phyloP scores from a whole-genome alignment of 2,888 invertebrate genomes.

The Orthosia gracilis region DNA sequence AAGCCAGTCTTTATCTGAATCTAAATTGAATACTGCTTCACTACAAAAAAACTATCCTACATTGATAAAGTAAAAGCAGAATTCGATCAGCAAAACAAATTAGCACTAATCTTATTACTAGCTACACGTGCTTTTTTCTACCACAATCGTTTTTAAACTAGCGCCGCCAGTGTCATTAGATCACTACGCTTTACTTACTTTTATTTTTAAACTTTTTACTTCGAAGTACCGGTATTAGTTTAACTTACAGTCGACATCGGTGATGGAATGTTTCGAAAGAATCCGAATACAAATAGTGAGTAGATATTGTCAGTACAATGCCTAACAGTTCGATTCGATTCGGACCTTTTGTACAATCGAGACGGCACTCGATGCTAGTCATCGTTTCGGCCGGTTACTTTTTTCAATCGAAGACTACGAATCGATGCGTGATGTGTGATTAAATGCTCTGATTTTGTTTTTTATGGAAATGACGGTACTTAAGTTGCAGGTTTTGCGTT shows the following conservation, averaged over 20 bases:
- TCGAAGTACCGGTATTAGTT: conserved; percentile 61
- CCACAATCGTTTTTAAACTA: conserved; percentile 14
- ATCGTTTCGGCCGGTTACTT: conserved; percentile 51
- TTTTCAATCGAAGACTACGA: conserved; percentile 41
- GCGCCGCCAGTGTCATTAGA: conserved; percentile 46
- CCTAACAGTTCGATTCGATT: conserved; percentile 82
- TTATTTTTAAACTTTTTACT: conserved; percentile 50
- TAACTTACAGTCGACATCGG: conserved; percentile 40
- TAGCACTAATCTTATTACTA: conserved; percentile 48
- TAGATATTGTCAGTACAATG: conserved; percentile 77
- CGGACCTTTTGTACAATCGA: conserved; percentile 77
- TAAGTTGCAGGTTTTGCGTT: neutral
- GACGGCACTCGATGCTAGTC: conserved; percentile 61
- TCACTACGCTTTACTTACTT: conserved; percentile 47
- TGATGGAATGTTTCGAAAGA: conserved; percentile 76
- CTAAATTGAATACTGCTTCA: no score
- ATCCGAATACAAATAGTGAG: conserved; percentile 82
- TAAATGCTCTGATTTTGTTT: conserved; percentile 48
- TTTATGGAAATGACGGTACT: neutral
- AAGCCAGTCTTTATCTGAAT: no score
- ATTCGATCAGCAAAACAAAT: conserved; percentile 40
- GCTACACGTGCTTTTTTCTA: conserved; percentile 23
- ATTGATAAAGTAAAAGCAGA: neutral
- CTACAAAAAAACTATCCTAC: neutral
- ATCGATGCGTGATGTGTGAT: conserved; percentile 56